Percentiles rank a stretch among this genome's conserved stretches.
Conservation (phyloP, 2,113 vertebrate genomes). For the Megaceryle torquata region DNA sequence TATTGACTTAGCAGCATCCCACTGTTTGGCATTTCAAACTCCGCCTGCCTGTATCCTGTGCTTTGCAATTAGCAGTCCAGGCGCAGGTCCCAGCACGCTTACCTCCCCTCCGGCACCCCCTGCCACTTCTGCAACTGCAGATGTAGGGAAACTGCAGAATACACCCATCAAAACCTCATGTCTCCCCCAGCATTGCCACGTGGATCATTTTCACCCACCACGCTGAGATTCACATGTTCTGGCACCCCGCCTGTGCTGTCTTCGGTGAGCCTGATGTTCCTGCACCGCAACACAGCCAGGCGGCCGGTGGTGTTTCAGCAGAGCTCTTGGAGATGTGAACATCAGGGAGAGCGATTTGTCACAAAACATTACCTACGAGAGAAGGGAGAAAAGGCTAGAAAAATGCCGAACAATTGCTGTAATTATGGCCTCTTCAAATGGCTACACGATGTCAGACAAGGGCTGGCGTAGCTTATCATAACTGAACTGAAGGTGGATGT, state of each 20-base stretch:
- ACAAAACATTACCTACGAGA: not conserved
- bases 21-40: rapidly evolving
- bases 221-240: rapidly evolving
- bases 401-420: not conserved
- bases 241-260: not conserved
- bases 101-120: not conserved
- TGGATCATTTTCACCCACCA: not conserved
- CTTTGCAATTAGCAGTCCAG: not conserved
- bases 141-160: not conserved
- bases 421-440: conserved; percentile 24
- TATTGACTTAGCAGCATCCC: not conserved
- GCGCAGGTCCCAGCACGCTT: rapidly evolving
- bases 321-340: rapidly evolving
- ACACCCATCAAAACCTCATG: not conserved
- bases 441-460: conserved; percentile 26
- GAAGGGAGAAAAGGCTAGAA: not conserved
- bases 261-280: not conserved
- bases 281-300: rapidly evolving
- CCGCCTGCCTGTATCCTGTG: not conserved
- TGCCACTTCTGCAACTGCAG: not conserved
- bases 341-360: not conserved
- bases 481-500: not conserved
- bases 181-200: rapidly evolving
- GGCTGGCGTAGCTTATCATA: conserved; percentile 28
- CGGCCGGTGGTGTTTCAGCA: not conserved